phyloP scores from a whole-genome alignment of 2,797 vertebrate species.

The Crocodylus rhombifer region DNA sequence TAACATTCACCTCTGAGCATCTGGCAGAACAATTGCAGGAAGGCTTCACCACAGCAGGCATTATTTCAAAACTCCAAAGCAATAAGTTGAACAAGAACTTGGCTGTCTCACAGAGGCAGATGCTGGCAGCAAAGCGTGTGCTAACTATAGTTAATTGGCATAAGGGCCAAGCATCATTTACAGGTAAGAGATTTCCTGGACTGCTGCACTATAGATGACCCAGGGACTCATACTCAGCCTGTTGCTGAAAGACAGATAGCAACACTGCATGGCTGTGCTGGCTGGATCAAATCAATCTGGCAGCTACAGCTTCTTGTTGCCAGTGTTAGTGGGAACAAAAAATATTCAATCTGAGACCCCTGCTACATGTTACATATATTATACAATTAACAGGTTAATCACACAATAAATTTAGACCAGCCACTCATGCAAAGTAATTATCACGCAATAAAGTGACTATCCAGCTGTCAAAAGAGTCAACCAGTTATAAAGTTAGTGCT shows the following conservation, averaged over 20 bases:
- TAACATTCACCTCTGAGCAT: not conserved
- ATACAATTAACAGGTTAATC: too few relatives aligned
- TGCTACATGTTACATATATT: too few relatives aligned
- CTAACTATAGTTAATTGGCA: fast-evolving
- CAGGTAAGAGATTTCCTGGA: not conserved
- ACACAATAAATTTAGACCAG: too few relatives aligned
- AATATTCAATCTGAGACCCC: not conserved
- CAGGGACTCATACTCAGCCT: not conserved
- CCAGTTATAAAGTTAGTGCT: slow-evolving; percentile 9
- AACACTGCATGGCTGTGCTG: not conserved
- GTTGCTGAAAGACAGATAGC: not conserved
- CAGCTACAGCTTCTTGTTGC: slow-evolving; percentile 39
- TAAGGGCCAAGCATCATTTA: not conserved
- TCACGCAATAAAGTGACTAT: too few relatives aligned
- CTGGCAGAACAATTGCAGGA: not conserved
- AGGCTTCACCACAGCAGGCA: not conserved
- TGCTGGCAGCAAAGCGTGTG: fast-evolving
- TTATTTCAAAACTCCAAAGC: not conserved
- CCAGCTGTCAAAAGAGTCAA: slow-evolving; percentile 26
- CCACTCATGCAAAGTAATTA: too few relatives aligned
- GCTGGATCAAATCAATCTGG: not conserved
- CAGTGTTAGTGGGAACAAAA: slow-evolving; percentile 63
- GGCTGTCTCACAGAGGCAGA: fast-evolving
- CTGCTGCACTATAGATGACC: not conserved
- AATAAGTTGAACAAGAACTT: fast-evolving